Percentiles rank a stretch among this genome's conserved stretches.
phyloP scores from a whole-genome alignment of 2,888 invertebrate genomes.

The Drosophila testacea region DNA sequence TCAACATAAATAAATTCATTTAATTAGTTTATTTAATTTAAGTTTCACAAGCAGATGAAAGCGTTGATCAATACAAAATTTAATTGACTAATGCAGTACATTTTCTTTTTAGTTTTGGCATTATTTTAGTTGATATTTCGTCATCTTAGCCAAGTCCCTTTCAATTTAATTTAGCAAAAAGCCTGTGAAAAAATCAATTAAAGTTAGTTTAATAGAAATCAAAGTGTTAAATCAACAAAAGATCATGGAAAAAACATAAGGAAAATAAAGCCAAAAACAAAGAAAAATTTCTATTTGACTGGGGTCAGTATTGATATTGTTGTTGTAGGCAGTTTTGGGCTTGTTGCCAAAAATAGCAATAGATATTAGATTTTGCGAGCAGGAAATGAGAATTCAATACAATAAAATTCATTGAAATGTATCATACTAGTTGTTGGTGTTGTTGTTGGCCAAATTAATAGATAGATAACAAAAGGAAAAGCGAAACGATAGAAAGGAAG shows the following conservation, averaged over 20 bases:
- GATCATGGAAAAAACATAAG: constrained; percentile 26
- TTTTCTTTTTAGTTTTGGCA: neutral
- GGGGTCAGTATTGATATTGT: constrained; percentile 39
- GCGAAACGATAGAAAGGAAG: constrained; percentile 30
- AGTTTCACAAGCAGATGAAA: neutral
- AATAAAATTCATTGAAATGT: constrained; percentile 67
- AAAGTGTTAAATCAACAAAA: constrained; percentile 55
- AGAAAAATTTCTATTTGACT: constrained; percentile 25
- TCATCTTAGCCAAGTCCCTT: constrained; percentile 1
- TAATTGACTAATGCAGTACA: neutral
- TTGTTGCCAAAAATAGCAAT: constrained; percentile 68
- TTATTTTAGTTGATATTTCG: neutral
- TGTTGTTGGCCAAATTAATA: constrained; percentile 60
- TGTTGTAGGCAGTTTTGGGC: constrained; percentile 29
- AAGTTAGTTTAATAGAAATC: constrained; percentile 39
- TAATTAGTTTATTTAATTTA: constrained; percentile 25
- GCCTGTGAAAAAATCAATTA: constrained; percentile 52
- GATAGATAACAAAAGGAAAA: constrained; percentile 62
- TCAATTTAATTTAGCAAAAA: constrained; percentile 14
- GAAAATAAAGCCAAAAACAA: constrained; percentile 8
- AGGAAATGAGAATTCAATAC: constrained; percentile 73
- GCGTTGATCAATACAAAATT: neutral
- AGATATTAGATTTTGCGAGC: constrained; percentile 59
- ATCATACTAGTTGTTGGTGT: constrained; percentile 27
- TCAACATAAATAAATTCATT: constrained; percentile 8